A percentile compares a stretch with the other conserved stretches of the same genome.
Conservation (phyloP, 2,113 vertebrate species). For the Madoqua kirkii region DNA sequence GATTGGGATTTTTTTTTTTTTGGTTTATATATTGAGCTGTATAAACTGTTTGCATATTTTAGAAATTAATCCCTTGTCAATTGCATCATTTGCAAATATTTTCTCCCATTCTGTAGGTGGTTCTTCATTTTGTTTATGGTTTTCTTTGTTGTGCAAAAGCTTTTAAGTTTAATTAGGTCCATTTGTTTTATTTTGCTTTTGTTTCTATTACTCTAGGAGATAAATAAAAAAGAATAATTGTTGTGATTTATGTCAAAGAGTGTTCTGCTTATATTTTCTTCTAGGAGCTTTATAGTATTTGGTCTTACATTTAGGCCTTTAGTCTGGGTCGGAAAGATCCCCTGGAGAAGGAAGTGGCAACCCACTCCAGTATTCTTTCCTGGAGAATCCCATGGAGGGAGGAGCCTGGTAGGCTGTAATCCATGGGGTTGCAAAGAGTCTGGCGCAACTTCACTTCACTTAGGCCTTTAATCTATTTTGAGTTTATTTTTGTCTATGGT, state of each 20-base stretch:
- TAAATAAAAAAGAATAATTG: not conserved
- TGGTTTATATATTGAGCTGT: not conserved
- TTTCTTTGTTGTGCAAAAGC: not conserved
- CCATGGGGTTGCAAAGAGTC: too few species aligned
- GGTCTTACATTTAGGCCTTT: not conserved
- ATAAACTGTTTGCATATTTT: not conserved
- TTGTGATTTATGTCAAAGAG: not conserved
- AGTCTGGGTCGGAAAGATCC: not conserved
- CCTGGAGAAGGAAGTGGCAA: too few species aligned
- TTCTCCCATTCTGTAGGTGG: not conserved
- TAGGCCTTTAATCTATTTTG: not conserved
- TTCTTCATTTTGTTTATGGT: not conserved
- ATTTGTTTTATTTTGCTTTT: not conserved
- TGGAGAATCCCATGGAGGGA: too few species aligned
- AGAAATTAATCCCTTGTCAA: not conserved
- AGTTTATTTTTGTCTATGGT: not conserved
- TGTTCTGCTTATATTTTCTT: not conserved
- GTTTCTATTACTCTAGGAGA: not conserved
- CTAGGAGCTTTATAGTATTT: not conserved
- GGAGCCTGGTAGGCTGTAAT: too few species aligned
- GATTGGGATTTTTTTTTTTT: not conserved
- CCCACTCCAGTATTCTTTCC: too few species aligned
- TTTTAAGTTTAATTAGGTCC: not conserved
- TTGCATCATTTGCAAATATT: not conserved
- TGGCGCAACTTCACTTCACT: not conserved